These are phyloP conservation scores for Drosophila merina DNA, from an alignment of 2,888 invertebrate species.

Conservation along the genomic window DNA sequence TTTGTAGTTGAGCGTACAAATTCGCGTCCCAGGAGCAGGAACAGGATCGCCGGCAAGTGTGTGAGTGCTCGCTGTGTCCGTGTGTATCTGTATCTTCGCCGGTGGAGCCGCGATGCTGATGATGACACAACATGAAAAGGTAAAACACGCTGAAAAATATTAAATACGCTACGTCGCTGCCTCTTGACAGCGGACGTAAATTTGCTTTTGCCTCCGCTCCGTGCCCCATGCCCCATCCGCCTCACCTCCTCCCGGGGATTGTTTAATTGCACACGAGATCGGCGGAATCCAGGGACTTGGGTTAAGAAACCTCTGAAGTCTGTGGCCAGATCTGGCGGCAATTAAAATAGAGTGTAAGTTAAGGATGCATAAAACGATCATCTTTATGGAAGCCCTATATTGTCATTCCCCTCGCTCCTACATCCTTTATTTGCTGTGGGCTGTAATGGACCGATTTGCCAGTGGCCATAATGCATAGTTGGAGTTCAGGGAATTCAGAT, in stretches of 20 bases:
- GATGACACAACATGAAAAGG: constrained; percentile 83
- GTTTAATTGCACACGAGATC: constrained; percentile 75
- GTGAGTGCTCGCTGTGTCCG: constrained; percentile 17
- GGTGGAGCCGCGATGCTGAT: constrained; percentile 68
- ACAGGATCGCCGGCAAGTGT: constrained; percentile 64
- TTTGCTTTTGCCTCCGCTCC: constrained; percentile 72
- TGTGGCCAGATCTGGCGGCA: constrained; percentile 72
- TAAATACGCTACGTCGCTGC: constrained; percentile 81
- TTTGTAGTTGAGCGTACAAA: constrained; percentile 77
- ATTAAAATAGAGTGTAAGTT: constrained; percentile 82
- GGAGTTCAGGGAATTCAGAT: constrained; percentile 35
- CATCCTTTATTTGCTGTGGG: not conserved
- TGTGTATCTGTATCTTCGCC: constrained; percentile 49
- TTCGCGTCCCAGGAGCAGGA: constrained; percentile 52
- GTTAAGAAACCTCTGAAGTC: constrained; percentile 4
- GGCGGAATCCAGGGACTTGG: constrained; percentile 33
- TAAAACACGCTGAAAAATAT: constrained; percentile 82
- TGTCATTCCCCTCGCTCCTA: constrained; percentile 12
- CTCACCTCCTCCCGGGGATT: constrained; percentile 35
- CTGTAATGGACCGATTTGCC: constrained; percentile 40
- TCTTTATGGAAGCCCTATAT: constrained; percentile 67
- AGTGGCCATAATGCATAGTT: constrained; percentile 38
- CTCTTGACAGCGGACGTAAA: constrained; percentile 83
- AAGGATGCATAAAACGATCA: constrained; percentile 80
- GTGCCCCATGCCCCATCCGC: constrained; percentile 4